A percentile compares a stretch with the other conserved stretches of the same genome.
Evolutionary conservation across 2,797 vertebrate species (phyloP).

Genomic region (Tokudaia tokunoshimensis): DNA sequence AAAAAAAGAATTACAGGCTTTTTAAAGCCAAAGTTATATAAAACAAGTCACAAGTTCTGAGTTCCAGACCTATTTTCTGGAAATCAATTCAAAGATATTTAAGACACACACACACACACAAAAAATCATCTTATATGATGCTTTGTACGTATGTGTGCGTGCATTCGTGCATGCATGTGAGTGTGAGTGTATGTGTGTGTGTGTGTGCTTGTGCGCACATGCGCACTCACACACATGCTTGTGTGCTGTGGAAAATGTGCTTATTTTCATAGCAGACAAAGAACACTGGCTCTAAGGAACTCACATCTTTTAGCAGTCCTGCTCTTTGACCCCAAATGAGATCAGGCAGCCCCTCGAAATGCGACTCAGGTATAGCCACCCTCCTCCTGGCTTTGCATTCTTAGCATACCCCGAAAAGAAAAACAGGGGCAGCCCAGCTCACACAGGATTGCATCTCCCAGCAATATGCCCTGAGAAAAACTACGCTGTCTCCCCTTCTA

Average conservation of each 20-base stretch:
- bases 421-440: background rate
- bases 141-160: background rate
- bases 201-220: background rate
- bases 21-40: conserved; percentile 63
- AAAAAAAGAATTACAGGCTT: conserved; percentile 38
- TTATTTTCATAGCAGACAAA: background rate
- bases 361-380: background rate
- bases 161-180: too few species aligned
- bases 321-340: conserved; percentile 57
- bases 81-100: conserved; percentile 72
- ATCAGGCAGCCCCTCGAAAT: conserved; percentile 23
- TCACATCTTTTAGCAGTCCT: conserved; percentile 28
- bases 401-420: conserved; percentile 17
- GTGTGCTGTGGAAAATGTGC: background rate
- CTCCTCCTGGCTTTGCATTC: conserved; percentile 12
- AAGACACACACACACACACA: conserved; percentile 50
- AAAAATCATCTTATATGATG: conserved; percentile 27
- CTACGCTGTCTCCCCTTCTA: background rate
- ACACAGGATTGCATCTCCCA: background rate
- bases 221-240: fast-evolving
- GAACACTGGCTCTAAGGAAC: conserved; percentile 32
- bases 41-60: conserved; percentile 57
- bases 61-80: conserved; percentile 59
- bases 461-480: conserved; percentile 23
- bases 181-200: too few species aligned